Evolutionary conservation across 2,797 vertebrate genomes (phyloP), one percentile per base, ranked within the genome.

Genomic region (Schizopygopsis pylzovi): DNA sequence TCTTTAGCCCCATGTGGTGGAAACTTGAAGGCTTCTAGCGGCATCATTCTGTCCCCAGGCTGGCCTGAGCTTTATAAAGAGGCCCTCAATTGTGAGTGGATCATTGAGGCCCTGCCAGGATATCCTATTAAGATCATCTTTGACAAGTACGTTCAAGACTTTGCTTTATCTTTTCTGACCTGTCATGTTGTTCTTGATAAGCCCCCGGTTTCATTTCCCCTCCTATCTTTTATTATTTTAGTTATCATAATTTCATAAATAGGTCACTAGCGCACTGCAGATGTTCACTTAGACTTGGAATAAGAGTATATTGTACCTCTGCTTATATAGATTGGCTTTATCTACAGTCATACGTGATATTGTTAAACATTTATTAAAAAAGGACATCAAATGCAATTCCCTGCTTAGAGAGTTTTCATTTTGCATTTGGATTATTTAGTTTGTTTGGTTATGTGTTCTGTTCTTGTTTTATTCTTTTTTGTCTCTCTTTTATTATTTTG

Each of bases 21-120:
- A 61, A 97, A 99, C 89, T 94, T 99, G 91, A 99, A 98, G 0
- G 96, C 98, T 0, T 97, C 97, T 86, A 98, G 94, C 1, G 98
- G 98, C 25, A 98, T 98, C 95, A 99, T 99, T 93, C 95, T 99
- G 86, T 99, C 98, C 83, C 98, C 98, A 0, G 98, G 98, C 84
- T 99, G 98, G 98, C 98, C 98, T n/a, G 98, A 98, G 88, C 97
- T 99, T 90, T 99, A 99, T 93, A 99, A 99, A 94, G 98, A 99
- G 88, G 98, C 98, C 5, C 94, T 99, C 89, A 99, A 97, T 94
- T 99, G 98, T 59, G 97, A 97, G 81, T 99, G 98, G 98, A 96
- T 99, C 91, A 97, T 99, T 8, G 98, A 99, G 93, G 98, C 98
- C 75, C 97, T 96, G 91, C 98, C 98, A 0, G 98, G 98, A 89